Conservation (phyloP, 2,888 invertebrate genomes). For the Ophion obscuratus region DNA sequence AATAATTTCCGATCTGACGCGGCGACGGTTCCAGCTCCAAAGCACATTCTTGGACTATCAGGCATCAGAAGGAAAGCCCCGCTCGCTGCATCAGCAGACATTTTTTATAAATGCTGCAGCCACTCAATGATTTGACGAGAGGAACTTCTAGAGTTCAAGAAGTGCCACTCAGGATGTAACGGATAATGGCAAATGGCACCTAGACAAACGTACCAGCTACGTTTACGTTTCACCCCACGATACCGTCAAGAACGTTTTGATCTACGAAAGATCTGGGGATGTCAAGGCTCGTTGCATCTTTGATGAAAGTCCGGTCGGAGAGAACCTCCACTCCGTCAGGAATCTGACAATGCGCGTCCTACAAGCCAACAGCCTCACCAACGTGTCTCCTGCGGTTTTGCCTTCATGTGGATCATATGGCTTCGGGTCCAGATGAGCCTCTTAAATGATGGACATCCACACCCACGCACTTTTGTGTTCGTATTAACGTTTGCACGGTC, state of each 20-base stretch:
- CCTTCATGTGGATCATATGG: constrained; percentile 28
- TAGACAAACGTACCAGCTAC: too few species aligned
- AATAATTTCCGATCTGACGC: too few species aligned
- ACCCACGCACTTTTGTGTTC: not conserved
- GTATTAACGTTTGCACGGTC: constrained; percentile 24
- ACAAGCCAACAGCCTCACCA: not conserved
- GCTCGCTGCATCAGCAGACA: too few species aligned
- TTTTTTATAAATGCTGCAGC: too few species aligned
- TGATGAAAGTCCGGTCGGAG: constrained; percentile 72
- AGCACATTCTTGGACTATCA: too few species aligned
- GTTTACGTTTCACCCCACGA: constrained; percentile 52
- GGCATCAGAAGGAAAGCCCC: too few species aligned
- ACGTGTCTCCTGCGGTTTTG: constrained; percentile 27
- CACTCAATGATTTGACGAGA: too few species aligned
- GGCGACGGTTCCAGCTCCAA: too few species aligned
- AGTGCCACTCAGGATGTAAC: too few species aligned
- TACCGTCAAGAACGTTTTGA: constrained; percentile 74
- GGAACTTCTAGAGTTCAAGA: too few species aligned
- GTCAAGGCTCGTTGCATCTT: constrained; percentile 64
- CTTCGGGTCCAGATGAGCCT: constrained; percentile 21
- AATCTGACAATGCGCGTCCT: constrained; percentile 45
- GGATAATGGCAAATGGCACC: too few species aligned
- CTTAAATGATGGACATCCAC: constrained; percentile 23
- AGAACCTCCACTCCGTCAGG: constrained; percentile 69
- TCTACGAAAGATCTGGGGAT: constrained; percentile 65